Evolutionary conservation across 1,140 invertebrate genomes (phyloP).

Genomic region (Penaeus japonicus): DNA sequence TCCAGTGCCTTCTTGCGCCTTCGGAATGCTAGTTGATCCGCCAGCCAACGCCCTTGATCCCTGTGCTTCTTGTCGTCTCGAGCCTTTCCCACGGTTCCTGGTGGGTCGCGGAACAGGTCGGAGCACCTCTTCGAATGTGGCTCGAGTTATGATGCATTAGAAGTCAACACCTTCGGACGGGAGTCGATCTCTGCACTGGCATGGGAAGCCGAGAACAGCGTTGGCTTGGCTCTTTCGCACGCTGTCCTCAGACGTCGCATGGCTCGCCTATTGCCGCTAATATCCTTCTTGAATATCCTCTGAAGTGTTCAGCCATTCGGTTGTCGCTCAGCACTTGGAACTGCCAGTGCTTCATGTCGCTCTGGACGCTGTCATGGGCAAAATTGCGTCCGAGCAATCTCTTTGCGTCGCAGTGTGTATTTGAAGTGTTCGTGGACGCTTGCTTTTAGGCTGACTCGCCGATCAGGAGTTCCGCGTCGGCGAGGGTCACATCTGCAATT

Average conservation of each 20-base stretch:
- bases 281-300: constrained; percentile 60
- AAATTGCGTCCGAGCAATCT: constrained; percentile 66
- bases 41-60: constrained; percentile 63
- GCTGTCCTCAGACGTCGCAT: constrained; percentile 60
- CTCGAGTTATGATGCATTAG: constrained; percentile 52
- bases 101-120: constrained; percentile 60
- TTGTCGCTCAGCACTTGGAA: constrained; percentile 66
- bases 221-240: constrained; percentile 61
- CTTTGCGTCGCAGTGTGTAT: no score
- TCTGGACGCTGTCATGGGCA: constrained; percentile 68
- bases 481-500: constrained; percentile 98
- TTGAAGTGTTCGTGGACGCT: no score
- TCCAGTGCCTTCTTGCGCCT: constrained; percentile 62
- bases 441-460: constrained; percentile 95
- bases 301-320: constrained; percentile 61
- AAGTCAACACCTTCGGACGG: no score
- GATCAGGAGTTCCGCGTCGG: constrained; percentile 94
- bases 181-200: constrained; percentile 26
- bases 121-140: constrained; percentile 60
- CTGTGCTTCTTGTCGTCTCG: constrained; percentile 67
- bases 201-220: constrained; percentile 61
- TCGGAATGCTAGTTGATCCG: constrained; percentile 64
- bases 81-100: constrained; percentile 65
- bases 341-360: constrained; percentile 65
- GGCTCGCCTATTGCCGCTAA: constrained; percentile 56